Evolutionary conservation across 2,797 vertebrate genomes (phyloP), one percentile per base, ranked within the genome.

Genomic region (Macropodus opercularis): DNA sequence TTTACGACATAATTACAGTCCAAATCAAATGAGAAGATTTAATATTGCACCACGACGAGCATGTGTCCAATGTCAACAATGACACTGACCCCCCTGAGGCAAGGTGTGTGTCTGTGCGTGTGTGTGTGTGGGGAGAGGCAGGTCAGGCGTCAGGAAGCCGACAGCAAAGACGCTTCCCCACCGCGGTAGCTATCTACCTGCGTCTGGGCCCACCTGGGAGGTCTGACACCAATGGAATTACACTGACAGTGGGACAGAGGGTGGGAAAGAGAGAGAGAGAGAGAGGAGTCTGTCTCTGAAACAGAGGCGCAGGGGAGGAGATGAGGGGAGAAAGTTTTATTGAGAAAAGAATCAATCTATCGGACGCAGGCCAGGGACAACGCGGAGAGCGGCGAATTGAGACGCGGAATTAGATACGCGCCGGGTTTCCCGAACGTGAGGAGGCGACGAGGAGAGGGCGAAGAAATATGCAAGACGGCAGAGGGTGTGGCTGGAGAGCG

Each of bases 1-100:
- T 91, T 93, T 92, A 93, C 84, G 85, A 91, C 88, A 91, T 92
- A 92, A 92, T 93, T 91, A 91, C 83, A 89, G 90, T 90, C 83
- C 86, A 91, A 92, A 92, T 92, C 90, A 87, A 92, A 91, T 91
- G 88, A 89, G 90, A 90, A 90, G 90, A 92, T 92, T 92, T 91
- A 86, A 91, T 91, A 92, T 91, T 85, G 90, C 82, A 64, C 81
- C 42, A 67, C 72, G 77, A 87, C 73, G 85, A 89, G 86, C 81
- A 83, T 80, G 82, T 85, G 88, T 87, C 89, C 89, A 89, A 87
- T 80, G 79, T 91, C 86, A 90, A 90, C 90, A 87, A 87, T 89
- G 91, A 90, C 82, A 80, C 80, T 88, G 89, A 89, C 87, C 90
- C 89, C 88, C 86, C 82, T 75, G 57, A 80, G 89, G 87, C 75